phyloP scores from a whole-genome alignment of 2,797 vertebrate genomes.

The Cygnus olor region DNA sequence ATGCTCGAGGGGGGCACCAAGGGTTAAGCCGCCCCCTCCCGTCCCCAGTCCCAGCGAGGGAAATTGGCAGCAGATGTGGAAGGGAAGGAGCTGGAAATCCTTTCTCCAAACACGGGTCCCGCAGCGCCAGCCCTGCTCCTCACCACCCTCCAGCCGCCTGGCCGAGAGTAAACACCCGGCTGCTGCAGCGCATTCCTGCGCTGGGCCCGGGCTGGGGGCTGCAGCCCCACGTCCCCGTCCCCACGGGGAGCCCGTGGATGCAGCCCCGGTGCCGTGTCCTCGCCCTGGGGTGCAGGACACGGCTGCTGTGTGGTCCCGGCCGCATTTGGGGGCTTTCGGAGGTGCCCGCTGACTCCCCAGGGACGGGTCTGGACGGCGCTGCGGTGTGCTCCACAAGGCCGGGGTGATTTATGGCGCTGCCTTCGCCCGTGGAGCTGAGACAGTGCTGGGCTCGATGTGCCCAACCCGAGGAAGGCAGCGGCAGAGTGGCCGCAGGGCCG shows the following conservation, averaged over 20 bases:
- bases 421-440: background rate
- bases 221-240: background rate
- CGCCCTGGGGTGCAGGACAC: accelerated
- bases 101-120: background rate
- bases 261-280: accelerated
- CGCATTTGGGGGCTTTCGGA: background rate
- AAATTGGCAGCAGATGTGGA: background rate
- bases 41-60: background rate
- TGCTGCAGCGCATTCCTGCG: background rate
- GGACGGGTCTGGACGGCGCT: background rate
- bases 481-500: too few relatives aligned
- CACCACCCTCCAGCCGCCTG: background rate
- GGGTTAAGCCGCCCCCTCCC: background rate
- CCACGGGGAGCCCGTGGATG: background rate
- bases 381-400: too few relatives aligned
- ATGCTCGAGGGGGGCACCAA: background rate
- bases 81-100: background rate
- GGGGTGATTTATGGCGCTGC: background rate
- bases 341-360: background rate
- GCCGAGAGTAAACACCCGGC: background rate
- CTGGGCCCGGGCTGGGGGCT: background rate
- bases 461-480: background rate
- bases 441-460: background rate
- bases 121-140: background rate
- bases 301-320: accelerated